These are phyloP conservation scores for Crypturellus tataupa DNA, from an alignment of 2,797 vertebrate species.

Conservation along the genomic window DNA sequence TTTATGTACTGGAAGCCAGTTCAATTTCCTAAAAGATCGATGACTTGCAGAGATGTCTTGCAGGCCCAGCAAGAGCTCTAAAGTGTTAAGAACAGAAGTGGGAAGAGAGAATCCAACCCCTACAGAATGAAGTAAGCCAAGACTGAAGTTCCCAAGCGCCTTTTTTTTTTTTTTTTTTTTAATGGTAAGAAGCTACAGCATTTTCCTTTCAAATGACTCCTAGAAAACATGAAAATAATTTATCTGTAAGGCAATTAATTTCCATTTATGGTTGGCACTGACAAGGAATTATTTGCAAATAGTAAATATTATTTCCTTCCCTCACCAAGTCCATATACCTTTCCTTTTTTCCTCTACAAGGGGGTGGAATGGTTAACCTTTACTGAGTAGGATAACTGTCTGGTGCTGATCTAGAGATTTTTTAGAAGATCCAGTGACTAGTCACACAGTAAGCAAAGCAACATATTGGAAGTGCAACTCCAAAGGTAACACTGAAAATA, in stretches of 20 bases:
- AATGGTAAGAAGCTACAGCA: accelerated
- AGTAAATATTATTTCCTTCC: neutral
- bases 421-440: neutral
- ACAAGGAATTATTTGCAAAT: neutral
- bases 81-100: neutral
- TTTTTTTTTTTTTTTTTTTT: no score
- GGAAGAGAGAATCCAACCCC: neutral
- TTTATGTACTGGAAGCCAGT: neutral
- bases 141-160: neutral
- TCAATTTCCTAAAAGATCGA: neutral
- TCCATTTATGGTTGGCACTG: neutral
- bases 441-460: neutral
- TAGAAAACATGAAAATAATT: neutral
- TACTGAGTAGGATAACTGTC: neutral
- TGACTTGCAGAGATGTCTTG: neutral
- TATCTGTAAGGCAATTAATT: neutral
- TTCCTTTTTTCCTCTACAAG: neutral
- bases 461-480: neutral
- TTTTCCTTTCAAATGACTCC: neutral
- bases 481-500: neutral
- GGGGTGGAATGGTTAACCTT: neutral
- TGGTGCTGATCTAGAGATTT: accelerated
- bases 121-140: neutral
- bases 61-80: neutral
- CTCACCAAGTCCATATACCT: accelerated